A percentile compares a stretch with the other conserved stretches of the same genome.
These are phyloP conservation scores for Myiagra hebetior DNA, from an alignment of 2,113 vertebrate genomes.

Conservation along the genomic window DNA sequence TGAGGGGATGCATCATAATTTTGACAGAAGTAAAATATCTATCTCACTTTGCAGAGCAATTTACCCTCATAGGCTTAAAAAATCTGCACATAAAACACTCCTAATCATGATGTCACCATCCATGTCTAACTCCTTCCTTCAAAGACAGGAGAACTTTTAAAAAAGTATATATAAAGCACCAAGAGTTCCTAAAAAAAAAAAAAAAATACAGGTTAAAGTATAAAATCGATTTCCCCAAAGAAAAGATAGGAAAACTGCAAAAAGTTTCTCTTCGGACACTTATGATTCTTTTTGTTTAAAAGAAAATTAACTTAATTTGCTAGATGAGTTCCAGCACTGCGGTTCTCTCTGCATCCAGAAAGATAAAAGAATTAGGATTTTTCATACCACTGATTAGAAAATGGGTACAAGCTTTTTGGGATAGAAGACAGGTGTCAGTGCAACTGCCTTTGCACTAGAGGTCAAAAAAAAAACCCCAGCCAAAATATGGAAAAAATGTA, in stretches of 20 bases:
- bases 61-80: neutral
- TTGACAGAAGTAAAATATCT: neutral
- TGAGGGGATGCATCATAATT: neutral
- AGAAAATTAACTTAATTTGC: neutral
- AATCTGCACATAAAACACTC: neutral
- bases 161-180: neutral
- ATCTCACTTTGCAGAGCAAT: neutral
- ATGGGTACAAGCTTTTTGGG: rapidly evolving
- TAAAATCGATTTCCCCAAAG: neutral
- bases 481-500: neutral
- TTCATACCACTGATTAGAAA: neutral
- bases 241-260: neutral
- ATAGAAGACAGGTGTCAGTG: neutral
- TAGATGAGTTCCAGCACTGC: neutral
- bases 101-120: neutral
- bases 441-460: neutral
- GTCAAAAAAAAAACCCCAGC: neutral
- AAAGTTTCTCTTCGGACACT: neutral
- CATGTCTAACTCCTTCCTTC: neutral
- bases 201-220: neutral
- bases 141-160: neutral
- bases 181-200: neutral
- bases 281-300: neutral
- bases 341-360: neutral
- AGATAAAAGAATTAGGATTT: neutral